These are phyloP conservation scores for Chionomys nivalis DNA, from an alignment of 2,113 vertebrate genomes.

Conservation along the genomic window DNA sequence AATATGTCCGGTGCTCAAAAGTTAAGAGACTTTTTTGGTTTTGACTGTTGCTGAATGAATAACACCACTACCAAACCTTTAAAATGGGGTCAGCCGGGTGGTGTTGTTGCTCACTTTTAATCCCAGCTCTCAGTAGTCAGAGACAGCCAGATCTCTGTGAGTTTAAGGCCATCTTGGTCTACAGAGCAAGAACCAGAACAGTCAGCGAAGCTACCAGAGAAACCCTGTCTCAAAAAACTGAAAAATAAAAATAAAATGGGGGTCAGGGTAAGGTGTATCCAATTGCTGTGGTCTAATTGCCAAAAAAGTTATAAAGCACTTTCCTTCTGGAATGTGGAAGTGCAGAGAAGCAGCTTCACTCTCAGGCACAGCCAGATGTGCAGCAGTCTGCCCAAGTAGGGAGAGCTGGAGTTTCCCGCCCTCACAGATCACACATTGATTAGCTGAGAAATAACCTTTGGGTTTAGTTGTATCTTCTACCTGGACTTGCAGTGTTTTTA, in stretches of 20 bases:
- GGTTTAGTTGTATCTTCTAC: conserved; percentile 61
- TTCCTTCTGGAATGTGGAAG: conserved; percentile 43
- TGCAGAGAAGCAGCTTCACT: conserved; percentile 54
- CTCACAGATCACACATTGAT: conserved; percentile 38
- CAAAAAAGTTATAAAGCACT: conserved; percentile 72
- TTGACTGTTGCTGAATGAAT: conserved; percentile 46
- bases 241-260: conserved; percentile 46
- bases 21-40: conserved; percentile 34
- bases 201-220: no score
- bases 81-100: conserved; percentile 18
- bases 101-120: no score
- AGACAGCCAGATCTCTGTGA: no score
- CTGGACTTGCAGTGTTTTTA: conserved; percentile 14
- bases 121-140: no score
- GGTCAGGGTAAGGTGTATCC: not conserved
- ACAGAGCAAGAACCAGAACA: no score
- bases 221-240: no score
- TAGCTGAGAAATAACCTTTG: conserved; percentile 60
- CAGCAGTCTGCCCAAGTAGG: conserved; percentile 53
- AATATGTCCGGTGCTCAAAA: conserved; percentile 27
- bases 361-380: conserved; percentile 53
- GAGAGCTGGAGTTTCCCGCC: not conserved
- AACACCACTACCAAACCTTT: conserved; percentile 72
- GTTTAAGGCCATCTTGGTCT: no score
- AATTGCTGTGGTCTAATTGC: conserved; percentile 74